Base-by-base conservation (phyloP, 1,140 invertebrate species). In the Micrasema minimum region DNA sequence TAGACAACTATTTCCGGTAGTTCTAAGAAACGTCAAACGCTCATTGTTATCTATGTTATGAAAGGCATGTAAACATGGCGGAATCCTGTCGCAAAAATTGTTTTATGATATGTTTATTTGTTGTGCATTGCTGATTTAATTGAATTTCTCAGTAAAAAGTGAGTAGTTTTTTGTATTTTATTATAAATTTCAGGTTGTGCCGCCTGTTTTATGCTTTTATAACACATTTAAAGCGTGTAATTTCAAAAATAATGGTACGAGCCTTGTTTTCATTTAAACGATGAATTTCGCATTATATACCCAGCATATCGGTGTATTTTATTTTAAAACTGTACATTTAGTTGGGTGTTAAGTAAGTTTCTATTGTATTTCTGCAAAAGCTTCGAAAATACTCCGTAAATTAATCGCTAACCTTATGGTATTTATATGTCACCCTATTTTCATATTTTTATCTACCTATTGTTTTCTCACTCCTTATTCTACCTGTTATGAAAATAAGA, bases 11-110 rank as follows among this genome's bases (percentile, higher is more conserved):
- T 59, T 66, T 66, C 66, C 66, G 66, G 66, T 59, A 69, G 66
- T 59, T 37, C 66, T 20, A 61, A 48, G 51, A 69, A 69, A 69
- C 66, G 66, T 69, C 66, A 69, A 69, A 69, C 14, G 55, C 55
- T 69, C 45, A 59, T 61, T 59, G 51, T 69, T 59, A 61, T 69
- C 66, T 69, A 69, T 69, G 66, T 61, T 69, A 46, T 69, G 67
- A 62, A 69, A 69, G 67, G 67, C 66, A 69, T 69, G 66, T 69
- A 69, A 69, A 69, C 67, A 69, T 69, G 67, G 67, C 67, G 67
- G 67, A 69, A 35, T 45, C 67, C 35, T 69, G 45, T 41, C 23
- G 48, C 35, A 53, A 62, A 64, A 69, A 18, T 62, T 38, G 23
- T 48, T 64, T 41, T 62, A 64, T 51, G 31, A 64, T 62, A 69